Evolutionary conservation across 2,797 vertebrate species (phyloP), one percentile per base, ranked within the genome.

Genomic region (Neosilurus mollespiculum): DNA sequence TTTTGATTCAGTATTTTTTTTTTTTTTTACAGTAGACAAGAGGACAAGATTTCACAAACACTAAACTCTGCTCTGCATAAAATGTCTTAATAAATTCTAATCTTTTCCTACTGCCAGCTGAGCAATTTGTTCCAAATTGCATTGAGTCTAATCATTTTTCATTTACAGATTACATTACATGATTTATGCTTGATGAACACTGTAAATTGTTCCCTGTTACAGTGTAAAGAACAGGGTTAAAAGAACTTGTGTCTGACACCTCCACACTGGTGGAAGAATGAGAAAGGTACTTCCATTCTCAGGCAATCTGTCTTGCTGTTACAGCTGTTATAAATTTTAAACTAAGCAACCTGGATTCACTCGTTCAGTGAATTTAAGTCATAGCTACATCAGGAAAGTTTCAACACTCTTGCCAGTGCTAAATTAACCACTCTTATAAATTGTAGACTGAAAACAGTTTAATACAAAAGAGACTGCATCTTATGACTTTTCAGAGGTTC

Each of bases 271-370:
- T 30, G 4, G 51, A 78, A 51, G 43, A 65, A 51, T 65, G 61
- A 65, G 37, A 78, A 15, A 64, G 43, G 51, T 51, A 64, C n/a
- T 65, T 78, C 59, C 34, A 64, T n/a, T 37, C 18, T 67, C 51
- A 59, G 34, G 8, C 56, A 62, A 67, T 34, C 58, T 56, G 16
- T 18, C 67, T 82, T 84, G 77, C 62, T 72, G 59, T 82, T 76
- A 84, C 43, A 62, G 61, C 72, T 61, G 73, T 3, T 86, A 34
- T 73, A 54, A 37, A 84, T 84, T 71, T 76, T 49, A 87, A 81
- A 67, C 53, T 49, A 62, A 53, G 22, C 59, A 51, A 65, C 64
- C 53, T 81, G 20, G 54, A 69, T 79, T 77, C 14, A 12, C 54
- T 83, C 26, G 66, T 14, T 62, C 37, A 73, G 77, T 53, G 43